Conservation (phyloP, 2,113 vertebrate species). For the Xyrauchen texanus region DNA sequence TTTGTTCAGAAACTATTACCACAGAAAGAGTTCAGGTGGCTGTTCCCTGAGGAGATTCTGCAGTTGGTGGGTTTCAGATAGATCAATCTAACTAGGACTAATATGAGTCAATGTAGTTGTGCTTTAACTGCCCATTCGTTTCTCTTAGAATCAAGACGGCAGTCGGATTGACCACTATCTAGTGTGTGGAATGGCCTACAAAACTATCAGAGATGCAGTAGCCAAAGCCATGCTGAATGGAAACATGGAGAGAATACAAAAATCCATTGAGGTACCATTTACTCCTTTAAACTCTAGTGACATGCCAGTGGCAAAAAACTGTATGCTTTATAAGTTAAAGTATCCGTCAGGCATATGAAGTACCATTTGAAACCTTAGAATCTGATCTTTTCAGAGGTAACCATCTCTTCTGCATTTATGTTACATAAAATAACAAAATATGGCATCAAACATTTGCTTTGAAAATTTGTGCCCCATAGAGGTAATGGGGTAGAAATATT, state of each 20-base stretch:
- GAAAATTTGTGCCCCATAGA: too few species aligned
- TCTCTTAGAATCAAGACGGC: constrained; percentile 55
- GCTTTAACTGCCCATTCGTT: neutral
- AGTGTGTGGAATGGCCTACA: constrained; percentile 79
- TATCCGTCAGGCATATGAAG: too few species aligned
- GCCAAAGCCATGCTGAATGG: constrained; percentile 74
- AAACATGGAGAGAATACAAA: constrained; percentile 58
- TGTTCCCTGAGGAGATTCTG: constrained; percentile 81
- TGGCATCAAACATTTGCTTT: too few species aligned
- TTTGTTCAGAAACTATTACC: constrained; percentile 78
- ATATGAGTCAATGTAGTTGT: neutral
- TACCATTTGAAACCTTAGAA: too few species aligned
- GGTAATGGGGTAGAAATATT: too few species aligned
- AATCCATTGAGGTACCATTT: constrained; percentile 75
- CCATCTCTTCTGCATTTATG: too few species aligned
- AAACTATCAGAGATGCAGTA: constrained; percentile 78
- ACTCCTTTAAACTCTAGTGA: neutral
- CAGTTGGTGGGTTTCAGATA: constrained; percentile 71
- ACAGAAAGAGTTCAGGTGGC: constrained; percentile 71
- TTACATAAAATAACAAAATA: too few species aligned
- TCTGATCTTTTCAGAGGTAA: too few species aligned
- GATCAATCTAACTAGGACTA: neutral
- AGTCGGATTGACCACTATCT: constrained; percentile 81
- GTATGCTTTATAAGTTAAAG: too few species aligned
- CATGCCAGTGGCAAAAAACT: too few species aligned